Evolutionary conservation across 2,113 vertebrate species (phyloP).

Genomic region (Channa maculata): DNA sequence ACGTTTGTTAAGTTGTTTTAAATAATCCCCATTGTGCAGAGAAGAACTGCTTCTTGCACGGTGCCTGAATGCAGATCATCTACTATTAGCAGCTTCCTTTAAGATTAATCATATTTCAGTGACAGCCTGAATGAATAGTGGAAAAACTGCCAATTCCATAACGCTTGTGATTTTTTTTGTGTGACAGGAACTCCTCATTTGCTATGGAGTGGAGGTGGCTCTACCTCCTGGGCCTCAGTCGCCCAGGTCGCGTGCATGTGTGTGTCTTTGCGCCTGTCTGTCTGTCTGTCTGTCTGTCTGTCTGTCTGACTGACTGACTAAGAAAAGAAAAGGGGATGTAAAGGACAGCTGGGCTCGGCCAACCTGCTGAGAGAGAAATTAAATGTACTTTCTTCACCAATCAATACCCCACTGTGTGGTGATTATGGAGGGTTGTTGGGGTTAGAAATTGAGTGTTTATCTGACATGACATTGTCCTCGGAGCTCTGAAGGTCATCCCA

Average conservation of each 20-base stretch:
- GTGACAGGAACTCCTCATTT: constrained; percentile 54
- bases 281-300: no score
- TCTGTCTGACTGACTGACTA: not conserved
- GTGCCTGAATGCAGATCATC: constrained; percentile 16
- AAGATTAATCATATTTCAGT: constrained; percentile 43
- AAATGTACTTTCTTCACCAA: constrained; percentile 66
- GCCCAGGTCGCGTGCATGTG: not conserved
- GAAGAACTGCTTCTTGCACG: not conserved
- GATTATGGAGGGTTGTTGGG: constrained; percentile 55
- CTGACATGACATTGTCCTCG: constrained; percentile 56
- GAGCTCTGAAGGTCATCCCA: constrained; percentile 41
- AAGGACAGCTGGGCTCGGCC: constrained; percentile 54
- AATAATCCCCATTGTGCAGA: not conserved
- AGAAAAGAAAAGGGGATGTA: constrained; percentile 17
- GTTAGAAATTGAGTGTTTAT: constrained; percentile 58
- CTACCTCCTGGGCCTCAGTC: no score
- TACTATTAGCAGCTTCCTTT: not conserved
- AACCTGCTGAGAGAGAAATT: constrained; percentile 68
- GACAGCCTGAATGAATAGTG: constrained; percentile 8
- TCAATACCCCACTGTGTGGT: constrained; percentile 64
- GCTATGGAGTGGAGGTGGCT: constrained; percentile 23
- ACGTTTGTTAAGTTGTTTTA: not conserved
- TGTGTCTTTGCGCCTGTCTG: not conserved
- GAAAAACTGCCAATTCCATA: constrained; percentile 21
- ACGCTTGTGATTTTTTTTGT: constrained; percentile 24